Evolutionary conservation across 2,113 vertebrate species (phyloP).

Genomic region (Noturus placidus): DNA sequence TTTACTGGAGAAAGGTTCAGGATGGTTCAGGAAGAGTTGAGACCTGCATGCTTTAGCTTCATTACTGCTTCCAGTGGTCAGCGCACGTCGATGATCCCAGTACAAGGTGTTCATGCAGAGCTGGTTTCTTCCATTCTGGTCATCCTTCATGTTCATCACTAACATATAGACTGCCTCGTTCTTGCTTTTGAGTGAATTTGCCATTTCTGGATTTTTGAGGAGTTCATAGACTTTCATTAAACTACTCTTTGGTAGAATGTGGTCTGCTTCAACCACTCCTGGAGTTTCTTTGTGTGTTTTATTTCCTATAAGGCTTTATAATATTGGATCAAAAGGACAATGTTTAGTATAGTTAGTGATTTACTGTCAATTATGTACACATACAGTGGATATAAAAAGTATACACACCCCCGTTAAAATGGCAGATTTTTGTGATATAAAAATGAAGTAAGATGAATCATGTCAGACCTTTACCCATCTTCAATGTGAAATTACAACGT

Average conservation of each 20-base stretch:
- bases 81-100: background rate
- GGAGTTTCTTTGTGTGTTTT: too few relatives aligned
- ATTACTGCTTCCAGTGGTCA: background rate
- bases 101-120: background rate
- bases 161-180: background rate
- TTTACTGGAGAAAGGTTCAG: too few relatives aligned
- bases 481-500: too few relatives aligned
- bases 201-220: background rate
- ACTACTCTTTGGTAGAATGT: conserved; percentile 3
- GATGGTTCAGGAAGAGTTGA: too few relatives aligned
- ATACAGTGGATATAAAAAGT: background rate
- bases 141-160: background rate
- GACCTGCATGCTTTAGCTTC: conserved; percentile 7
- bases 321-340: background rate
- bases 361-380: background rate
- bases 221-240: background rate
- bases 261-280: background rate
- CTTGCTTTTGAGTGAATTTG: background rate
- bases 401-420: too few relatives aligned
- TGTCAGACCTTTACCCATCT: too few relatives aligned
- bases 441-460: too few relatives aligned
- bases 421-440: too few relatives aligned
- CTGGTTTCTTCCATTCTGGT: background rate
- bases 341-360: background rate
- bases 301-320: too few relatives aligned